Percentiles rank a stretch among this genome's conserved stretches.
Conservation (phyloP, 2,113 vertebrate species). For the Pleuronectes platessa region DNA sequence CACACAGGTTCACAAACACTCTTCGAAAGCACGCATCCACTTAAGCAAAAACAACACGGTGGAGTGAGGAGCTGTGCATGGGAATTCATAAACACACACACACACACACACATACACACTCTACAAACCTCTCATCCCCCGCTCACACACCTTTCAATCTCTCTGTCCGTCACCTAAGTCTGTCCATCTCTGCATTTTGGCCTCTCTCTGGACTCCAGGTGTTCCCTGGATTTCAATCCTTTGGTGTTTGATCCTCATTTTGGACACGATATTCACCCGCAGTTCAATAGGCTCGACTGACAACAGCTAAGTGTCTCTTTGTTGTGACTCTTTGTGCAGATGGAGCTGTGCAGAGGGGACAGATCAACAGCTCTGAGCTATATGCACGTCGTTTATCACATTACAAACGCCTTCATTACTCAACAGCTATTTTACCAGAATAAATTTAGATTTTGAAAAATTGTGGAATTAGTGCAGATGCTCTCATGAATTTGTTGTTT, state of each 20-base stretch:
- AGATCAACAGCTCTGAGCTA: too few relatives aligned
- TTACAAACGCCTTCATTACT: too few relatives aligned
- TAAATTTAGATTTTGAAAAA: too few relatives aligned
- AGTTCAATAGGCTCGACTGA: too few relatives aligned
- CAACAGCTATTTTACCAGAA: too few relatives aligned
- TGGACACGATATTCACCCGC: slow-evolving; percentile 54
- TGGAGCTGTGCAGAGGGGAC: too few relatives aligned
- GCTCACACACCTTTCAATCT: slow-evolving; percentile 42
- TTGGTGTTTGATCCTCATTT: slow-evolving; percentile 55
- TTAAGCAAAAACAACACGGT: slow-evolving; percentile 55
- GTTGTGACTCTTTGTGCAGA: too few relatives aligned
- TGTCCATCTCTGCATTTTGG: slow-evolving; percentile 11
- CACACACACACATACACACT: slow-evolving; percentile 9
- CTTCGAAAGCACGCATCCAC: slow-evolving; percentile 67
- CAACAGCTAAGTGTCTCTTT: too few relatives aligned
- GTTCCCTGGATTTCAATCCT: slow-evolving; percentile 59
- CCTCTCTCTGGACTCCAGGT: slow-evolving; percentile 62
- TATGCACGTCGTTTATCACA: too few relatives aligned
- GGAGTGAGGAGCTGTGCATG: slow-evolving; percentile 11
- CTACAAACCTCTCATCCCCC: slow-evolving; percentile 15
- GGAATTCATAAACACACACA: slow-evolving; percentile 2
- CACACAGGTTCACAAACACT: slow-evolving; percentile 52
- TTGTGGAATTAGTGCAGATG: too few relatives aligned
- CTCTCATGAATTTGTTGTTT: too few relatives aligned
- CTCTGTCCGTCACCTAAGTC: slow-evolving; percentile 16